Conservation (phyloP, 1,140 invertebrate species). For the Melanaphis sacchari region DNA sequence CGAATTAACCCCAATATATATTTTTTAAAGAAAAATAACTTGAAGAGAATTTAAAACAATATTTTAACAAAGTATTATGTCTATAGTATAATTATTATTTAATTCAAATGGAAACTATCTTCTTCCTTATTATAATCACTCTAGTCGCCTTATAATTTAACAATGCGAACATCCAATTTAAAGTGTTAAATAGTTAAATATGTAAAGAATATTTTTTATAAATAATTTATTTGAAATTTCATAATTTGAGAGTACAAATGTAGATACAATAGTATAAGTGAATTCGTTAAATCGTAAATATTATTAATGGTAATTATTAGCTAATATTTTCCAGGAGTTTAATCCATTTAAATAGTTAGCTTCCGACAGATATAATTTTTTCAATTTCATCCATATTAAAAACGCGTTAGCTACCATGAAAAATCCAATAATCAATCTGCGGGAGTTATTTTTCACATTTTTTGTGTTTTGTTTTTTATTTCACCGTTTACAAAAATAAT, state of each 20-base stretch:
- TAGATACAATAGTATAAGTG: not conserved
- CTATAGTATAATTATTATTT: not conserved
- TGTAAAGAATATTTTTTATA: not conserved
- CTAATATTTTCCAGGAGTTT: conserved; percentile 3
- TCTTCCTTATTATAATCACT: not conserved
- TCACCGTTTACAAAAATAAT: conserved; percentile 11
- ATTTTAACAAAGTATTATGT: not conserved
- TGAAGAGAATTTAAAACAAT: not conserved
- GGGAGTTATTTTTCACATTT: conserved; percentile 41
- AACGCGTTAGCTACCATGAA: conserved; percentile 4
- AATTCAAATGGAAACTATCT: not conserved
- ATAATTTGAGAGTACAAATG: not conserved
- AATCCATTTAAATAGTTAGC: not conserved
- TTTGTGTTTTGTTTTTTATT: conserved; percentile 25
- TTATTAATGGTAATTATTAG: not conserved
- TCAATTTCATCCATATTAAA: conserved; percentile 5
- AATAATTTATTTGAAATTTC: not conserved
- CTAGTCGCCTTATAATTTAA: not conserved
- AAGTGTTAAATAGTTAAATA: not conserved
- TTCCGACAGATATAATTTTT: not conserved
- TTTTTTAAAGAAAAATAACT: not conserved
- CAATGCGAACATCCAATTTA: not conserved
- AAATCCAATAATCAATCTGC: conserved; percentile 26
- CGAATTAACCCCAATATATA: not conserved
- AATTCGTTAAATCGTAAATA: not conserved